A percentile compares a stretch with the other conserved stretches of the same genome.
Evolutionary conservation across 92 coral and sea anemone genomes (phyloP).

Genomic region (Chrysogorgia sp.): DNA sequence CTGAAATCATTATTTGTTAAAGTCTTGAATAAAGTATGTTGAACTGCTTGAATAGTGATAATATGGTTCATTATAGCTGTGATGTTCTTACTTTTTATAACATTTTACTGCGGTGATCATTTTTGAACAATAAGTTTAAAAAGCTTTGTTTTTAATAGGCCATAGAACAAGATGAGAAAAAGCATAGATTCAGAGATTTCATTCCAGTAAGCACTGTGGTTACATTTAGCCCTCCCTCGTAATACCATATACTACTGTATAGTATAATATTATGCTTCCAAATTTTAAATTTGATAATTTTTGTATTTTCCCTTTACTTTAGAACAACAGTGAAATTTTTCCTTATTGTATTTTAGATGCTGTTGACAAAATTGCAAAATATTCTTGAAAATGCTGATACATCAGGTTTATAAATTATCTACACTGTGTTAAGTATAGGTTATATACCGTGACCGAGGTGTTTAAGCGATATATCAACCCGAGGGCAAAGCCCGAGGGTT

Average conservation of each 20-base stretch:
- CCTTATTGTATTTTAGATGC: constrained; percentile 61
- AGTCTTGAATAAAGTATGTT: constrained; percentile 80
- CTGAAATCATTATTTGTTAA: constrained; percentile 72
- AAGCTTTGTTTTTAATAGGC: constrained; percentile 58
- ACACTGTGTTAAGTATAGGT: not conserved
- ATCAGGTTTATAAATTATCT: constrained; percentile 65
- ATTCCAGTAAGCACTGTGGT: constrained; percentile 75
- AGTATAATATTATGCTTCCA: too few relatives aligned
- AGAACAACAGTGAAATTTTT: not conserved
- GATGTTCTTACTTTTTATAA: not conserved
- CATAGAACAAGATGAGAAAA: constrained; percentile 74
- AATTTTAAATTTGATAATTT: too few relatives aligned
- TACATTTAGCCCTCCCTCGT: not conserved
- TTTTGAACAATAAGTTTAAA: not conserved
- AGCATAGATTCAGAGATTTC: constrained; percentile 82
- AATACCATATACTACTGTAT: not conserved
- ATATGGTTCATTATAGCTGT: not conserved
- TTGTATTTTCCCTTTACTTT: not conserved
- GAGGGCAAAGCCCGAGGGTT: too few relatives aligned
- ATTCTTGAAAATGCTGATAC: constrained; percentile 95
- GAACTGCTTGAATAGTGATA: not conserved
- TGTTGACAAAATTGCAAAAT: constrained; percentile 86
- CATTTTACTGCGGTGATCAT: too few relatives aligned
- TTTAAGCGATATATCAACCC: too few relatives aligned
- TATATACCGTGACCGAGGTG: too few relatives aligned